Evolutionary conservation across 37 sponge, comb jelly and placozoan species (phyloP), one percentile per base, ranked within the genome.

Genomic region (Bolinopsis microptera): DNA sequence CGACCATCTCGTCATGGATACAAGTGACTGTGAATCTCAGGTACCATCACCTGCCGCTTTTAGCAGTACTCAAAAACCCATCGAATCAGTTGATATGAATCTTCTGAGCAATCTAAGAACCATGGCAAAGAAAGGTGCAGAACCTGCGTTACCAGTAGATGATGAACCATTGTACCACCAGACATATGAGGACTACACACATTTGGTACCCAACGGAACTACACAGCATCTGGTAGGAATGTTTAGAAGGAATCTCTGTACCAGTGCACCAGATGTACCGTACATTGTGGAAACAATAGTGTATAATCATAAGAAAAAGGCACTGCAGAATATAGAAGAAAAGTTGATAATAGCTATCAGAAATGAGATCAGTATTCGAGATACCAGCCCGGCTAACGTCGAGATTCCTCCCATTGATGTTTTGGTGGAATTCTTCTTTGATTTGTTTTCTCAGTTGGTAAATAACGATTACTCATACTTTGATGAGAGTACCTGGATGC

Each of bases 121-220:
- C n/a, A n/a, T n/a, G n/a, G n/a, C n/a, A n/a, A 28, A 33, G 38
- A 80, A 33, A 16, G 1, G 36, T 13, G 38, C 37, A 9, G 37
- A 9, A 32, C 82, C 82, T 32, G 2, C 82, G 1, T 8, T 35
- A 32, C 37, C 82, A 30, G 82, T 35, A 3, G 38, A 80, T 22
- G 74, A 70, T 22, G 82, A 16, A 3, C 82, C 82, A 32, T 22
- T 36, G 8, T 13, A 8, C 37, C 30, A 30, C 30, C 37, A 34
- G 30, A 86, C 90, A 39, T 38, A 86, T 25, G 90, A 86, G 39
- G 90, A 86, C 30, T 86, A 86, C 61, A 27, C 25, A 22, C 61
- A 86, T 86, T 24, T 86, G 90, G 30, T 39, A 25, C 21, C 30
- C n/a, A 13, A 33, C 22, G 36, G 36, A 39, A 38, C 36, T 3